A percentile compares a stretch with the other conserved stretches of the same genome.
Evolutionary conservation across 2,888 invertebrate genomes (phyloP).

Genomic region (Malacosoma neustria): DNA sequence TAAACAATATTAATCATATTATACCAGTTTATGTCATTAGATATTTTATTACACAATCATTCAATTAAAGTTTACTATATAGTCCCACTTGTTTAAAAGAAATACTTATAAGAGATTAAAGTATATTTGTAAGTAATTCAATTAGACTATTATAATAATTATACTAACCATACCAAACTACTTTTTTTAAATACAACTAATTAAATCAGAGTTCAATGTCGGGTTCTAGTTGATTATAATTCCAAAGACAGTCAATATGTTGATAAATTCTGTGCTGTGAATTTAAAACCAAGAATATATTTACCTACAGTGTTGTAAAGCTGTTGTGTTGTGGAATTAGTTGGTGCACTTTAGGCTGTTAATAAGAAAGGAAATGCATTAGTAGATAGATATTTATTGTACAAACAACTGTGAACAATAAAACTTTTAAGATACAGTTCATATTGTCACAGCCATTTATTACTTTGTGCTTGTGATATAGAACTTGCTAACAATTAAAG

Average conservation of each 20-base stretch:
- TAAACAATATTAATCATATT: too few species aligned
- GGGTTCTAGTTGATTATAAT: too few species aligned
- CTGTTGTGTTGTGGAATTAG: conserved; percentile 47
- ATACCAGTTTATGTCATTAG: too few species aligned
- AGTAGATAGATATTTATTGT: conserved; percentile 14
- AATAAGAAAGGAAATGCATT: conserved; percentile 8
- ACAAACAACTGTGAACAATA: conserved; percentile 7
- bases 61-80: too few species aligned
- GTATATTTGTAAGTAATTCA: too few species aligned
- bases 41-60: too few species aligned
- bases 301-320: conserved; percentile 47
- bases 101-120: too few species aligned
- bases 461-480: not conserved
- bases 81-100: too few species aligned
- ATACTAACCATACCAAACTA: too few species aligned
- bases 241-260: not conserved
- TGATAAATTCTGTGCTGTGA: conserved; percentile 10
- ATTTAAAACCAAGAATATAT: conserved; percentile 20
- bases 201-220: too few species aligned
- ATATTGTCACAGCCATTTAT: not conserved
- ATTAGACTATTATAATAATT: too few species aligned
- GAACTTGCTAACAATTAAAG: conserved; percentile 3
- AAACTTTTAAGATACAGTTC: not conserved
- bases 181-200: too few species aligned
- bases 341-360: conserved; percentile 58